Conservation (phyloP, 2,888 invertebrate genomes). For the Orthosia cruda region DNA sequence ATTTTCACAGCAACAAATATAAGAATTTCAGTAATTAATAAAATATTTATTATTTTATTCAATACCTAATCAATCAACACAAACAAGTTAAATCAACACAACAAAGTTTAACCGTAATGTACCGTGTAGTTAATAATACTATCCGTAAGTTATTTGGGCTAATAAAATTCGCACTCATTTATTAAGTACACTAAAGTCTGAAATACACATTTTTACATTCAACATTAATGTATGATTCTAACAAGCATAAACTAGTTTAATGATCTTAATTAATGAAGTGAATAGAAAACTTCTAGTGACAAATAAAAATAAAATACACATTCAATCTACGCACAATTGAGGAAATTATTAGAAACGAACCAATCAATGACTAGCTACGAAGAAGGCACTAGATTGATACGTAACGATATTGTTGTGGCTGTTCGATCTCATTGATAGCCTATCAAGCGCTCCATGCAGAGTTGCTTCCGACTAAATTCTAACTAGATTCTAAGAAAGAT, state of each 20-base stretch:
- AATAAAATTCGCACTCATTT: too few species aligned
- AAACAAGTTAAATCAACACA: neutral
- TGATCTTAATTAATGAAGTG: neutral
- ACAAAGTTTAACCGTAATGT: neutral
- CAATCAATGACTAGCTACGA: slow-evolving; percentile 67
- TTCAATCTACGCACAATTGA: slow-evolving; percentile 60
- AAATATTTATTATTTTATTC: neutral
- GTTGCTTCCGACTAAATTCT: slow-evolving; percentile 78
- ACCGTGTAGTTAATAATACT: neutral
- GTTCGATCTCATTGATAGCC: slow-evolving; percentile 72
- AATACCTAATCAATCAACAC: too few species aligned
- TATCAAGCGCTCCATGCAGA: slow-evolving; percentile 81
- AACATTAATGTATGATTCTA: slow-evolving; percentile 6
- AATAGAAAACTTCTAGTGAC: slow-evolving; percentile 8
- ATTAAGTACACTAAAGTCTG: neutral
- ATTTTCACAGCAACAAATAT: neutral
- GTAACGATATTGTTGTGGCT: slow-evolving; percentile 66
- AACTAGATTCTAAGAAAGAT: slow-evolving; percentile 80
- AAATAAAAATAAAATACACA: slow-evolving; percentile 28
- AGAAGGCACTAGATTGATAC: slow-evolving; percentile 60
- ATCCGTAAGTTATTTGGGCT: neutral
- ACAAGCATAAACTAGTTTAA: slow-evolving; percentile 14
- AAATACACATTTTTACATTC: slow-evolving; percentile 3
- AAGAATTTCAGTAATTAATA: neutral
- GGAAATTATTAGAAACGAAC: slow-evolving; percentile 61